Conservation (phyloP, 2,888 invertebrate species). For the Chamaedrilus cognettii region DNA sequence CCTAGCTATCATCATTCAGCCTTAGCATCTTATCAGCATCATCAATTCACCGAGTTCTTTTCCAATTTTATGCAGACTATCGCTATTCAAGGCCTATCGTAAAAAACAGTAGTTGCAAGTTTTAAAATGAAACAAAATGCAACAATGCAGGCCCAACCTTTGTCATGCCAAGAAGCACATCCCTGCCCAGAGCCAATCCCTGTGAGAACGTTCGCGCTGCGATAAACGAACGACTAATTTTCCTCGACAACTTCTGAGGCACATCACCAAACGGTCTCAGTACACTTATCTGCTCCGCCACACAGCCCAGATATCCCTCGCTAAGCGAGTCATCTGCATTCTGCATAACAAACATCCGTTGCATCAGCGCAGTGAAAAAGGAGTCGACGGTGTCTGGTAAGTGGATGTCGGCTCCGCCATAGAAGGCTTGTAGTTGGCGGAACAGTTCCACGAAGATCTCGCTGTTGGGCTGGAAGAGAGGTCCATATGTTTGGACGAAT, state of each 20-base stretch:
- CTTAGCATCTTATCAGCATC: no score
- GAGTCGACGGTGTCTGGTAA: slow-evolving; percentile 85
- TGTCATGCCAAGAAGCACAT: slow-evolving; percentile 66
- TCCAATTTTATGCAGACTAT: no score
- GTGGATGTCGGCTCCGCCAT: slow-evolving; percentile 70
- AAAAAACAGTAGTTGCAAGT: no score
- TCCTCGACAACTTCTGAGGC: slow-evolving; percentile 84
- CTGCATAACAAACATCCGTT: slow-evolving; percentile 87
- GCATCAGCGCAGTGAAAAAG: slow-evolving; percentile 92
- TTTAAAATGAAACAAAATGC: no score
- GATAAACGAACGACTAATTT: slow-evolving; percentile 89
- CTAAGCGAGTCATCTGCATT: slow-evolving; percentile 89
- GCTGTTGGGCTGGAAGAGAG: slow-evolving; percentile 91
- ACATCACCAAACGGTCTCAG: slow-evolving; percentile 94
- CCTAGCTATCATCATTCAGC: no score
- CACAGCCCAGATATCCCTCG: slow-evolving; percentile 78
- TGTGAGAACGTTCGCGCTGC: slow-evolving; percentile 93
- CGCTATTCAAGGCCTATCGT: no score
- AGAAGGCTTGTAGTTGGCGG: slow-evolving; percentile 85
- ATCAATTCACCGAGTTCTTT: no score
- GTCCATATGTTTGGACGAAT: slow-evolving; percentile 94
- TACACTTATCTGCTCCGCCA: slow-evolving; percentile 88
- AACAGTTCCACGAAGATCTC: slow-evolving; percentile 92
- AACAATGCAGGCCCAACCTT: slow-evolving; percentile 46
- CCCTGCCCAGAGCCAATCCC: slow-evolving; percentile 79